These are phyloP conservation scores for Ligdia adustata DNA, from an alignment of 2,888 invertebrate genomes.

Conservation along the genomic window DNA sequence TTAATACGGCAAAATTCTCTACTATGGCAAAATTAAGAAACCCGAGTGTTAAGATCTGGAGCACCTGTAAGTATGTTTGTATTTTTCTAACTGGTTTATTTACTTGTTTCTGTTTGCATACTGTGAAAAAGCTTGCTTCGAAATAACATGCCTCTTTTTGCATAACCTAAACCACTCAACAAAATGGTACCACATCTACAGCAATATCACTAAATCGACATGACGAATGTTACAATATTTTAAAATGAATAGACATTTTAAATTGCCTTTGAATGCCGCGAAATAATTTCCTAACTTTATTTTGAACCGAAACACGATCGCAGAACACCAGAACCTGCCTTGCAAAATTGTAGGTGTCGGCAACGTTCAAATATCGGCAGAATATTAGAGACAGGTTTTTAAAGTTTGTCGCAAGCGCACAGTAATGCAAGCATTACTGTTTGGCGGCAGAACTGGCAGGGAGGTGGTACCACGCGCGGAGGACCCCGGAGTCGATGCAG, in stretches of 20 bases:
- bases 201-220: too few species aligned
- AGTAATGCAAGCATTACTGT: conserved; percentile 23
- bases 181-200: too few species aligned
- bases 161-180: too few species aligned
- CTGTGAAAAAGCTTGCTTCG: conserved; percentile 2
- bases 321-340: not conserved
- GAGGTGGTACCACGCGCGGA: conserved; percentile 26
- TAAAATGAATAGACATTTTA: too few species aligned
- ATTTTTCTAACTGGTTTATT: not conserved
- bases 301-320: not conserved
- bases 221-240: too few species aligned
- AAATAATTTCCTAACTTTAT: conserved; percentile 1
- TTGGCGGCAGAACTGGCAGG: conserved; percentile 26
- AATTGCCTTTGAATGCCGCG: not conserved
- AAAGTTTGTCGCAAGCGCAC: conserved; percentile 40
- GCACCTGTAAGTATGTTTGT: not conserved
- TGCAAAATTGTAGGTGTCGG: conserved; percentile 4
- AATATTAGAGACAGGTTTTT: not conserved
- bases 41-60: too few species aligned
- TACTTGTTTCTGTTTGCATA: not conserved
- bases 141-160: not conserved
- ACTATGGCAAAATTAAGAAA: too few species aligned
- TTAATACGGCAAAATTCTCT: too few species aligned
- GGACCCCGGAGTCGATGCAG: conserved; percentile 22
- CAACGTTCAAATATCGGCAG: not conserved